Percentiles rank a stretch among this genome's conserved stretches.
Evolutionary conservation across 1,140 invertebrate species (phyloP).

Genomic region (Musca vetustissima): DNA sequence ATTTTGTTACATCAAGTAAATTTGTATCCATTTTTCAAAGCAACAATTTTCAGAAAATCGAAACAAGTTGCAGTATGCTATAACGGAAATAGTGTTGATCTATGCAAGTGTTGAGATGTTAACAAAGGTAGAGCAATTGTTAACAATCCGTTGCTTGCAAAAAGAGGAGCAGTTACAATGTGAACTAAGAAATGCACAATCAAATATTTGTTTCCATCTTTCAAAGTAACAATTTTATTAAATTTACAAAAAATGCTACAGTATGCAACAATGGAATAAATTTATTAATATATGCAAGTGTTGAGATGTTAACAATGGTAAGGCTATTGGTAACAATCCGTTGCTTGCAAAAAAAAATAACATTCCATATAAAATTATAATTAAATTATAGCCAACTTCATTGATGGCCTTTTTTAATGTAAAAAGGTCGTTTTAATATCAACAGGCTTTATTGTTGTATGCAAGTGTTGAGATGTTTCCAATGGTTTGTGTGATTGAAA

Average conservation of each 20-base stretch:
- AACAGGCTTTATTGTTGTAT: no score
- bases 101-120: constrained; percentile 42
- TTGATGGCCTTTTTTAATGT: no score
- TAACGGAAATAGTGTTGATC: background rate
- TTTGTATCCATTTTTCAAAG: no score
- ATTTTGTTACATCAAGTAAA: no score
- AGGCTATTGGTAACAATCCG: constrained; percentile 12
- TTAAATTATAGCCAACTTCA: background rate
- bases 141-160: constrained; percentile 44
- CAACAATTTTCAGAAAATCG: no score
- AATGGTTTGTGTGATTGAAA: constrained; percentile 24
- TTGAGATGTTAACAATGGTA: constrained; percentile 25
- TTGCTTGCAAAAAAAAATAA: constrained; percentile 16
- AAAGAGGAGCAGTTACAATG: background rate
- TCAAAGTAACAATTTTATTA: background rate
- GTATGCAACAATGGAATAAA: background rate
- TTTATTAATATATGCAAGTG: constrained; percentile 18
- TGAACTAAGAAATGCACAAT: background rate
- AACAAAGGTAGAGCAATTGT: constrained; percentile 22
- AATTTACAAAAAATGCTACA: background rate
- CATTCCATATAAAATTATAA: background rate
- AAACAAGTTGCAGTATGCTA: no score
- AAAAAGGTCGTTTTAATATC: no score
- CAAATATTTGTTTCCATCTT: background rate
- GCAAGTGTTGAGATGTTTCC: constrained; percentile 35